phyloP scores from a whole-genome alignment of 2,888 invertebrate species.

The Calameuta idolon region DNA sequence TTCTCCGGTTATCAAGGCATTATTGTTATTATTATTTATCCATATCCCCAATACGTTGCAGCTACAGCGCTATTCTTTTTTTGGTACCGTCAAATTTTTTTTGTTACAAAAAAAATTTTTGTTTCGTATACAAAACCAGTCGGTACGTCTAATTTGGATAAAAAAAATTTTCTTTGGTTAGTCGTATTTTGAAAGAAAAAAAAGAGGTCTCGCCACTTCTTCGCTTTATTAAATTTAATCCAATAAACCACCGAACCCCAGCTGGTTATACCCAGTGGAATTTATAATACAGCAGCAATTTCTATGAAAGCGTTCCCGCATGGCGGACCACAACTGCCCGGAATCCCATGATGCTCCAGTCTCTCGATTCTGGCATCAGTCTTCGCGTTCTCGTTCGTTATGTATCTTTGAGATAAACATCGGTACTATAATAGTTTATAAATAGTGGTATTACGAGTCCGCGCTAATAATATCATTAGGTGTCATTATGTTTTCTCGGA shows the following conservation, averaged over 20 bases:
- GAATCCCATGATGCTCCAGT: not conserved
- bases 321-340: not conserved
- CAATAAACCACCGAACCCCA: slow-evolving; percentile 29
- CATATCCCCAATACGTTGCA: slow-evolving; percentile 25
- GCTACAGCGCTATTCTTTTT: not conserved
- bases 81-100: too few species aligned
- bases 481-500: not conserved
- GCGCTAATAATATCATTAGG: not conserved
- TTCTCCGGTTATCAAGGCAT: too few species aligned
- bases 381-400: not conserved
- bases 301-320: not conserved
- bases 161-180: too few species aligned
- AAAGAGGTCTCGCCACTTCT: slow-evolving; percentile 29
- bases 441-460: not conserved
- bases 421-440: not conserved
- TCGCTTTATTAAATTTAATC: slow-evolving; percentile 46
- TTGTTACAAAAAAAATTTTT: slow-evolving; percentile 1
- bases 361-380: not conserved
- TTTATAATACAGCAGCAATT: slow-evolving; percentile 26
- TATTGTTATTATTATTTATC: slow-evolving; percentile 16
- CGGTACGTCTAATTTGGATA: too few species aligned
- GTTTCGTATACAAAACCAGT: not conserved
- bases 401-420: not conserved
- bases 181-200: slow-evolving; percentile 17
- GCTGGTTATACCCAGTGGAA: slow-evolving; percentile 32